Percentiles rank a stretch among this genome's conserved stretches.
These are phyloP conservation scores for Stenodera caucasica DNA, from an alignment of 2,888 invertebrate genomes.

Conservation along the genomic window DNA sequence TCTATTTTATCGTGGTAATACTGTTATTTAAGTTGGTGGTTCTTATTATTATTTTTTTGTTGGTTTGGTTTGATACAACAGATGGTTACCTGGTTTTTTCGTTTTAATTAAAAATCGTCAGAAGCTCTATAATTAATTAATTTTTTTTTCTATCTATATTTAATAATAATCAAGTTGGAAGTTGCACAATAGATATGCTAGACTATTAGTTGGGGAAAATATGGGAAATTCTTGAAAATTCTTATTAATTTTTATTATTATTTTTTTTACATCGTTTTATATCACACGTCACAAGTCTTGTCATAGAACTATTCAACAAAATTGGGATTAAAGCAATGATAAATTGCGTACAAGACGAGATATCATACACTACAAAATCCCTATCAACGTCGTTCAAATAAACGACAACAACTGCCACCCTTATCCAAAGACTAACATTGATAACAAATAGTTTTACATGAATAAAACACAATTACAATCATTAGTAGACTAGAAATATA, in stretches of 20 bases:
- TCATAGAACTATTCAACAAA: background rate
- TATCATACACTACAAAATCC: constrained; percentile 19
- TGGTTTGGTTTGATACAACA: too few species aligned
- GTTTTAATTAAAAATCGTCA: constrained; percentile 8
- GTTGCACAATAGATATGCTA: too few species aligned
- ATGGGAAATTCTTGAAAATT: too few species aligned
- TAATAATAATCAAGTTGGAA: too few species aligned
- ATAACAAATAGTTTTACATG: background rate
- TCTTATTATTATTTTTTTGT: background rate
- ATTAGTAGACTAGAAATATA: background rate
- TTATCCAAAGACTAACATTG: background rate
- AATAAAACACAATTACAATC: background rate
- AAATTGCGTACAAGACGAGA: constrained; percentile 12
- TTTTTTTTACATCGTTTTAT: too few species aligned
- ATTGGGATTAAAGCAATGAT: constrained; percentile 16
- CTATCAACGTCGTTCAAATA: constrained; percentile 3
- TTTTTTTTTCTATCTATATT: constrained; percentile 14
- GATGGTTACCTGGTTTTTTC: constrained; percentile 9
- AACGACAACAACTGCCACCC: constrained; percentile 9
- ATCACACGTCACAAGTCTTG: background rate
- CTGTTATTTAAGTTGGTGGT: constrained; percentile 1
- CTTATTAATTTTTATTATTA: too few species aligned
- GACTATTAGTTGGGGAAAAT: too few species aligned
- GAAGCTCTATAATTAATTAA: constrained; percentile 21
- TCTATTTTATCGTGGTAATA: background rate